A percentile compares a stretch with the other conserved stretches of the same genome.
These are phyloP conservation scores for Mixornis gularis DNA, from an alignment of 2,113 vertebrate genomes.

Conservation along the genomic window DNA sequence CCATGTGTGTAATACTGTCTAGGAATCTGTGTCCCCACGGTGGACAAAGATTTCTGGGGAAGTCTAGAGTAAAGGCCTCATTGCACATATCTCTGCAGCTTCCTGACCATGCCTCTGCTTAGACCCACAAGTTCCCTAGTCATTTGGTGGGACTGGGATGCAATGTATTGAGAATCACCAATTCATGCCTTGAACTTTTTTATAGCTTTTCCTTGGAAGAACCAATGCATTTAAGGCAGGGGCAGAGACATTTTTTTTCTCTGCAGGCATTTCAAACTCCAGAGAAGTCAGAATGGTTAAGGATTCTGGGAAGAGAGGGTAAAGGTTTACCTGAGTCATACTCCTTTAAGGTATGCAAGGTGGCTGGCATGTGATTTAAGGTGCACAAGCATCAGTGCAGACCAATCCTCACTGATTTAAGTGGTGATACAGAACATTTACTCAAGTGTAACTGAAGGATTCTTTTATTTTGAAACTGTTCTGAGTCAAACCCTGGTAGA, in stretches of 20 bases:
- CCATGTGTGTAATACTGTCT: neutral
- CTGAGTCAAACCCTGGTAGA: neutral
- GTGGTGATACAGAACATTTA: neutral
- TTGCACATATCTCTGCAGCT: neutral
- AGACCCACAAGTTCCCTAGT: neutral
- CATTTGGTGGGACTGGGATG: neutral
- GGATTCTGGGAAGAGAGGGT: neutral
- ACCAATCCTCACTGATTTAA: neutral
- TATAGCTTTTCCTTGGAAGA: neutral
- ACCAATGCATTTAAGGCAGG: neutral
- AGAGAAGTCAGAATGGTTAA: neutral
- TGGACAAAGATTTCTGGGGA: neutral
- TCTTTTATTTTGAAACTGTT: slow-evolving; percentile 14
- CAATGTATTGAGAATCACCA: neutral
- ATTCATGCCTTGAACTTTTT: neutral
- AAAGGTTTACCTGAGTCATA: neutral
- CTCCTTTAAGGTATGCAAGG: neutral
- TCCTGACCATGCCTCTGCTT: neutral
- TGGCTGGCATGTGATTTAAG: neutral
- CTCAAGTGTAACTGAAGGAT: neutral
- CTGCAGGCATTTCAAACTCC: neutral
- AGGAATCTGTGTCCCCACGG: neutral
- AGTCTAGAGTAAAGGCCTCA: neutral
- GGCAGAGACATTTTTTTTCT: neutral
- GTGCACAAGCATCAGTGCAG: neutral